These are phyloP conservation scores for Pomatorhinus ruficollis DNA, from an alignment of 2,113 vertebrate genomes.

Conservation along the genomic window DNA sequence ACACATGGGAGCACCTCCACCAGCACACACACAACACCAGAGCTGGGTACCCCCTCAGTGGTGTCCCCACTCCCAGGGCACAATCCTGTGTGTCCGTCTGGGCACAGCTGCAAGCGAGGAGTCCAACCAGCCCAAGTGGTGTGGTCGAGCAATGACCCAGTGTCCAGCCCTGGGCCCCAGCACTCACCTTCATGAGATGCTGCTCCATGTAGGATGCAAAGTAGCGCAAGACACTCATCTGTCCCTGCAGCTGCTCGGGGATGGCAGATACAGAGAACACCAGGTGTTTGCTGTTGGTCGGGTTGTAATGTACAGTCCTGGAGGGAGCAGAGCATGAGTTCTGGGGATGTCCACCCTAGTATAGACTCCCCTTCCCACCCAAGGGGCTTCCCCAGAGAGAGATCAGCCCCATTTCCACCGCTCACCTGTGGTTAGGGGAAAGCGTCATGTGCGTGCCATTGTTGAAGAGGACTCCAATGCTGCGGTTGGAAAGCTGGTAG, in stretches of 20 bases:
- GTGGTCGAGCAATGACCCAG: background rate
- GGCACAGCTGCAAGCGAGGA: background rate
- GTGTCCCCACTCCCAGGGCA: background rate
- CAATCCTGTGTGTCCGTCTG: background rate
- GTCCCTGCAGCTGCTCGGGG: slow-evolving; percentile 87
- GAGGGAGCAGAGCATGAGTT: background rate
- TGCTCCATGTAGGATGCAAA: slow-evolving; percentile 97
- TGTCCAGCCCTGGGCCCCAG: background rate
- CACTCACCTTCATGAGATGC: slow-evolving; percentile 92
- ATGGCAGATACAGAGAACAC: slow-evolving; percentile 82
- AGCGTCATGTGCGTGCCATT: slow-evolving; percentile 93
- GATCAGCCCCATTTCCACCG: background rate
- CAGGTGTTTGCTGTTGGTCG: slow-evolving; percentile 91
- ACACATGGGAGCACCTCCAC: background rate
- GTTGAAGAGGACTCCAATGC: slow-evolving; percentile 93
- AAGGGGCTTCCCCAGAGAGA: background rate
- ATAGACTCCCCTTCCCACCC: background rate
- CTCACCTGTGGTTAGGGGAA: slow-evolving; percentile 88
- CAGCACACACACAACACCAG: background rate
- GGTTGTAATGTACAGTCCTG: slow-evolving; percentile 92
- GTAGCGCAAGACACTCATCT: slow-evolving; percentile 89
- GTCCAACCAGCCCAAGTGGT: background rate
- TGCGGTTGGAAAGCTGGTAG: slow-evolving; percentile 94
- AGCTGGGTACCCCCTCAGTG: background rate
- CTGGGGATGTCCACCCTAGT: background rate